phyloP scores from a whole-genome alignment of 2,888 invertebrate genomes.

The Timema cristinae region DNA sequence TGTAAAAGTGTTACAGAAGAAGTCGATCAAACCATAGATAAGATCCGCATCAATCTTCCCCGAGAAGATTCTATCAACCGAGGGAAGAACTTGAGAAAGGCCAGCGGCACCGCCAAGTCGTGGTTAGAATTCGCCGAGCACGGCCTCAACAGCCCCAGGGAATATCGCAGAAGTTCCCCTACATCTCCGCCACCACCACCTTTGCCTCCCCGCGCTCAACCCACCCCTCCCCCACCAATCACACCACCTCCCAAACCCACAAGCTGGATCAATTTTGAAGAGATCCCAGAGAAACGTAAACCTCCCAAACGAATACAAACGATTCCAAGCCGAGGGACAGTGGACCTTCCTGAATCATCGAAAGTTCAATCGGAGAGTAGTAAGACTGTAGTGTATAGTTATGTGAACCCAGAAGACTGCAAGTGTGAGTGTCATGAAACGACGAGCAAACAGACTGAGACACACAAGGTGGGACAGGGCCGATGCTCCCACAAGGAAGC shows the following conservation, averaged over 20 bases:
- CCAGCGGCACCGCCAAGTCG: constrained; percentile 40
- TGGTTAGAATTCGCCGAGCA: constrained; percentile 63
- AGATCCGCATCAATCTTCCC: constrained; percentile 66
- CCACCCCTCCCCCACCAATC: constrained; percentile 41
- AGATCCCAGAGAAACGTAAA: constrained; percentile 77
- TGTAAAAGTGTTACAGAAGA: constrained; percentile 47
- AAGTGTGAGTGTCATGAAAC: constrained; percentile 81
- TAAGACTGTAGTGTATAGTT: constrained; percentile 59
- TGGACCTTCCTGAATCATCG: constrained; percentile 40
- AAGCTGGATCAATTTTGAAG: constrained; percentile 84
- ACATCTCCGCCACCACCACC: constrained; percentile 33
- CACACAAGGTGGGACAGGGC: constrained; percentile 22
- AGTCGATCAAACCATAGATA: constrained; percentile 63
- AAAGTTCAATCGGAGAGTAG: constrained; percentile 46
- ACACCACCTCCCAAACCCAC: constrained; percentile 39
- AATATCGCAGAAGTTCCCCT: constrained; percentile 35
- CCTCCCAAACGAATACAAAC: constrained; percentile 80
- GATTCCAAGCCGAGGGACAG: constrained; percentile 53
- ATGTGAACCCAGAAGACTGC: constrained; percentile 83
- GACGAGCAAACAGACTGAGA: constrained; percentile 32
- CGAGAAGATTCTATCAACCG: constrained; percentile 51
- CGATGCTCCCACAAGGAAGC: constrained; percentile 34
- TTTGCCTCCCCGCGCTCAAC: constrained; percentile 36
- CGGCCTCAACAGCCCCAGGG: constrained; percentile 48
- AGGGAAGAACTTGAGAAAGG: constrained; percentile 54